phyloP scores from a whole-genome alignment of 2,888 invertebrate species.

The Hartigia nigra region DNA sequence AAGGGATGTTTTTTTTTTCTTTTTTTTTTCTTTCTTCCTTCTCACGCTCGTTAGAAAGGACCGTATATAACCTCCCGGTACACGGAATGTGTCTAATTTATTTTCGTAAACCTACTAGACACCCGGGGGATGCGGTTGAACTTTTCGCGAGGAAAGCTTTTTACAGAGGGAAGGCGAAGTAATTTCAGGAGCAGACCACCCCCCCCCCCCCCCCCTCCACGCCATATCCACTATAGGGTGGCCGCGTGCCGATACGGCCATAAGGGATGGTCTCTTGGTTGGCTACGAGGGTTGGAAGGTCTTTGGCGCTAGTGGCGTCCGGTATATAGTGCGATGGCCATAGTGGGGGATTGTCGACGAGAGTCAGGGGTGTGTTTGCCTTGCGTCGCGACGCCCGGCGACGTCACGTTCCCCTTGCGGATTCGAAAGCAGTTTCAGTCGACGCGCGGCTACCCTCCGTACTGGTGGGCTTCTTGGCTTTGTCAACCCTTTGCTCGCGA shows the following conservation, averaged over 20 bases:
- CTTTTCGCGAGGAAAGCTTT: conserved; percentile 1
- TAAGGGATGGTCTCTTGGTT: conserved; percentile 30
- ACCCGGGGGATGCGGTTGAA: not conserved
- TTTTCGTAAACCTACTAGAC: not conserved
- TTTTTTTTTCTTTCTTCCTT: not conserved
- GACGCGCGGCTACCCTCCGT: conserved; percentile 47
- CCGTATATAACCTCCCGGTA: not conserved
- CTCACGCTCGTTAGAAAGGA: not conserved
- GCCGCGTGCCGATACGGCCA: conserved; percentile 45
- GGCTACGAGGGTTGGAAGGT: conserved; percentile 17
- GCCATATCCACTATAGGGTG: not conserved
- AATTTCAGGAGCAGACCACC: conserved; percentile 54
- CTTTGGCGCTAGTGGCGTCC: conserved; percentile 21
- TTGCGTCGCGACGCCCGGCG: conserved; percentile 33
- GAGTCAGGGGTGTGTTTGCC: conserved; percentile 28
- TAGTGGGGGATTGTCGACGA: conserved; percentile 22
- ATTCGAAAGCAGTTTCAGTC: conserved; percentile 51
- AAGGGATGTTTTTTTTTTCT: not conserved
- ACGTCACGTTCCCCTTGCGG: conserved; percentile 38
- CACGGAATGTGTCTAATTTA: not conserved
- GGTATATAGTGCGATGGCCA: not conserved
- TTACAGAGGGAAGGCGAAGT: conserved; percentile 33
- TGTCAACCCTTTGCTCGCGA: conserved; percentile 7
- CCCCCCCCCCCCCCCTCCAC: conserved; percentile 25
- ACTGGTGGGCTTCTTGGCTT: conserved; percentile 19